phyloP scores from a whole-genome alignment of 64 coral and sea anemone genomes.

The Montipora sp. region DNA sequence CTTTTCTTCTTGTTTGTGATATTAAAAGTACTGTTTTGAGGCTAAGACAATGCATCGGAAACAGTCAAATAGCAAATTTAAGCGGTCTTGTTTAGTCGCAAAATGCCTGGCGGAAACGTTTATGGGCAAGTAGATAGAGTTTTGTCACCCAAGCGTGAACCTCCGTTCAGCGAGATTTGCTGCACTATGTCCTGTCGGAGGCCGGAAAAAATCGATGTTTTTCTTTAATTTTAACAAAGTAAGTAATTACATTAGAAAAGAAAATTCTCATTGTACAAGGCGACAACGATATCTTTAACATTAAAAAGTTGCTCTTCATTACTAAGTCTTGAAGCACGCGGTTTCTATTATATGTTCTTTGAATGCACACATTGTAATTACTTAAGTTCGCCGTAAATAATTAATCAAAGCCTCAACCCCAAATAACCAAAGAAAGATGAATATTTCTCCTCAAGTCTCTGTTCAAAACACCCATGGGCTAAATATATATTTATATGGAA shows the following conservation, averaged over 20 bases:
- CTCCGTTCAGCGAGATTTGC: slow-evolving; percentile 41
- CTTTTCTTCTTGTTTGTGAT: slow-evolving; percentile 42
- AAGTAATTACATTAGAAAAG: slow-evolving; percentile 71
- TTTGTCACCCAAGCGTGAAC: slow-evolving; percentile 34
- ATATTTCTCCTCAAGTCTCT: slow-evolving; percentile 65
- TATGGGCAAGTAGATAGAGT: slow-evolving; percentile 69
- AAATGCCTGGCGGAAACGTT: slow-evolving; percentile 45
- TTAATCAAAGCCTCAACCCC: slow-evolving; percentile 81
- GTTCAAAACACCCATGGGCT: slow-evolving; percentile 83
- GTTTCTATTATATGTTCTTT: slow-evolving; percentile 77
- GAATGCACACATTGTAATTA: slow-evolving; percentile 88
- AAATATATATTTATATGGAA: slow-evolving; percentile 48
- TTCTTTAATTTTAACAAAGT: slow-evolving; percentile 49
- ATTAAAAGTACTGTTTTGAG: slow-evolving; percentile 47
- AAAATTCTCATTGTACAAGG: slow-evolving; percentile 54
- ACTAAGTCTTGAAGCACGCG: slow-evolving; percentile 65
- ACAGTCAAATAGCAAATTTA: slow-evolving; percentile 43
- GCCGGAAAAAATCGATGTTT: neutral
- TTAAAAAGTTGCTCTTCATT: slow-evolving; percentile 74
- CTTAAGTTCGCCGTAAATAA: slow-evolving; percentile 95
- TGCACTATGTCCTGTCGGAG: slow-evolving; percentile 13
- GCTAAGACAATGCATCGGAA: slow-evolving; percentile 43
- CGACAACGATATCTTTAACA: slow-evolving; percentile 27
- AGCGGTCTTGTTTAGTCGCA: slow-evolving; percentile 36
- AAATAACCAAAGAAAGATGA: slow-evolving; percentile 85